phyloP scores from a whole-genome alignment of 2,113 vertebrate species.

The Sminthopsis crassicaudata region DNA sequence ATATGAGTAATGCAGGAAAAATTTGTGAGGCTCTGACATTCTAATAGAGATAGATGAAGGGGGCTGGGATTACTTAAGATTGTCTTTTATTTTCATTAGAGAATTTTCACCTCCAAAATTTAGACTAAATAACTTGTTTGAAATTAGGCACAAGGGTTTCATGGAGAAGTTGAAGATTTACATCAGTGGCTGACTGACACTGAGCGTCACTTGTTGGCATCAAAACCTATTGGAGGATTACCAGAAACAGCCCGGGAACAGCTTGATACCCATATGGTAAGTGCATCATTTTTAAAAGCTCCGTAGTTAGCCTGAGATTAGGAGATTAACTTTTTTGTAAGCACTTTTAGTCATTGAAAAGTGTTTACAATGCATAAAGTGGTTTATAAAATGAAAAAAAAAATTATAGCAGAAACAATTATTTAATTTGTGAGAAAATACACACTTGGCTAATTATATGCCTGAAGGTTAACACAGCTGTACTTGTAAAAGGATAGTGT shows the following conservation, averaged over 20 bases:
- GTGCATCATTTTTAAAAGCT: conserved; percentile 86
- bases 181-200: conserved; percentile 98
- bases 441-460: background rate
- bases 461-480: conserved; percentile 34
- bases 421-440: conserved; percentile 34
- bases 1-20: background rate
- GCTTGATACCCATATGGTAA: conserved; percentile 97
- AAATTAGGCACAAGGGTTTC: conserved; percentile 98
- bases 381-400: conserved; percentile 53
- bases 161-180: conserved; percentile 98
- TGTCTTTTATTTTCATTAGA: conserved; percentile 26
- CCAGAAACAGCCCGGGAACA: conserved; percentile 98
- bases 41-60: background rate
- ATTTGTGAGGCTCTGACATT: background rate
- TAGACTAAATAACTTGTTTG: conserved; percentile 30
- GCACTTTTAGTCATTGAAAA: conserved; percentile 63
- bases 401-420: conserved; percentile 56
- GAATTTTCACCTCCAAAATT: background rate
- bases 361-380: conserved; percentile 43
- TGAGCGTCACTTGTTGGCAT: conserved; percentile 96
- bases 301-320: conserved; percentile 71
- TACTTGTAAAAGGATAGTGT: conserved; percentile 41
- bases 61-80: background rate
- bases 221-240: conserved; percentile 97
- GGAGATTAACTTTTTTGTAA: conserved; percentile 60